A percentile compares a stretch with the other conserved stretches of the same genome.
phyloP scores from a whole-genome alignment of 2,797 vertebrate species.

The Enteromius argenteus region DNA sequence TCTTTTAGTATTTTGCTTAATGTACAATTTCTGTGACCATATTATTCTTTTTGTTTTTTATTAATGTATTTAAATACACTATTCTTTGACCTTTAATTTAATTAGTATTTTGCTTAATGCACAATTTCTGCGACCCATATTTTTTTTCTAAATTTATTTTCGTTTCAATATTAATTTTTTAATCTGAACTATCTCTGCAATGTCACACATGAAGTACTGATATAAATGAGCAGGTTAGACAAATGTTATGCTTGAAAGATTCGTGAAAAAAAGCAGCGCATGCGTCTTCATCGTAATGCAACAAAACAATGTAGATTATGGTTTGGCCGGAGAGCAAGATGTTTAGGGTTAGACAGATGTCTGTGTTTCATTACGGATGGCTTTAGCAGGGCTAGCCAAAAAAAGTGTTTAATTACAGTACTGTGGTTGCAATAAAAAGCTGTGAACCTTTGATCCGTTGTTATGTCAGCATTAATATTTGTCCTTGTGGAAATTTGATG shows the following conservation, averaged over 20 bases:
- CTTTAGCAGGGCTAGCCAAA: not conserved
- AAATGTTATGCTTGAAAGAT: not conserved
- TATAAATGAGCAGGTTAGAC: not conserved
- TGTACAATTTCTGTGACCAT: too few species aligned
- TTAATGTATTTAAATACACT: too few species aligned
- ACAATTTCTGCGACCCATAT: not conserved
- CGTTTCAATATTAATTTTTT: too few species aligned
- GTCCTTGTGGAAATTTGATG: not conserved
- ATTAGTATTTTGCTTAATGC: not conserved
- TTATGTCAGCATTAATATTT: conserved; percentile 10
- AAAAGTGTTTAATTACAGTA: conserved; percentile 19
- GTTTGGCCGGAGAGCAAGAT: conserved; percentile 20
- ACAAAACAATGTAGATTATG: conserved; percentile 15
- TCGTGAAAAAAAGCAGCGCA: not conserved
- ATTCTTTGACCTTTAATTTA: not conserved
- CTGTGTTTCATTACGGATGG: not conserved
- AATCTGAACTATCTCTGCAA: not conserved
- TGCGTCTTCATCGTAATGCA: not conserved
- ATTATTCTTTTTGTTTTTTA: too few species aligned
- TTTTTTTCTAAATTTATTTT: too few species aligned
- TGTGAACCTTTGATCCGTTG: conserved; percentile 8
- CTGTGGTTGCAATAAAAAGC: conserved; percentile 5
- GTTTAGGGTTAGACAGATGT: conserved; percentile 5
- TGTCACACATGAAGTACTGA: not conserved
- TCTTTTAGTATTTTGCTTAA: too few species aligned